These are phyloP conservation scores for Dermatemys mawii DNA, from an alignment of 2,113 vertebrate genomes.

Conservation along the genomic window DNA sequence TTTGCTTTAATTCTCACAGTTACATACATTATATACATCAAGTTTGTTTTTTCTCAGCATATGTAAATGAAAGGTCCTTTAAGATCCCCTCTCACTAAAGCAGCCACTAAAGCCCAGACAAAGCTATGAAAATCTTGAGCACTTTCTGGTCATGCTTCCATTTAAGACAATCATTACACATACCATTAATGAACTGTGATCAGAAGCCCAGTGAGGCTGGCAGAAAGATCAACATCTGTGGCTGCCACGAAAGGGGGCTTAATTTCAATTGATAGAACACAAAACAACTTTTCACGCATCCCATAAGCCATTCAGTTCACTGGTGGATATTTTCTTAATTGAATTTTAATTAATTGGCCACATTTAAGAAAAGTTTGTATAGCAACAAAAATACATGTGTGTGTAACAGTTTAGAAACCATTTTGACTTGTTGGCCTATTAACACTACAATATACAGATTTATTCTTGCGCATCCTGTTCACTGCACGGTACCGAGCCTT, in stretches of 20 bases:
- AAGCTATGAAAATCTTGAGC: neutral
- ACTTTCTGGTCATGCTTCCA: neutral
- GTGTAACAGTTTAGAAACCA: neutral
- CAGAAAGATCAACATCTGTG: neutral
- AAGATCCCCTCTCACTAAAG: neutral
- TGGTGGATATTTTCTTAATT: neutral
- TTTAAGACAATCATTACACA: neutral
- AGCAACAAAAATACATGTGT: neutral
- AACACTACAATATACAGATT: neutral
- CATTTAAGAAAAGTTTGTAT: neutral
- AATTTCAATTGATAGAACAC: neutral
- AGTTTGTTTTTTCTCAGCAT: neutral
- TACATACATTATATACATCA: neutral
- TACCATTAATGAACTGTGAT: neutral
- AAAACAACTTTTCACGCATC: neutral
- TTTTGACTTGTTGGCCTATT: neutral
- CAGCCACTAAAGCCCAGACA: neutral
- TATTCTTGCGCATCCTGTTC: neutral
- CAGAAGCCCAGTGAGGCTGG: neutral
- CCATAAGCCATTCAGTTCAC: neutral
- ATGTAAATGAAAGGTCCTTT: neutral
- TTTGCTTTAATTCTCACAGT: neutral
- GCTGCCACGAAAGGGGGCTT: neutral
- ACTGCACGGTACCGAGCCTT: neutral
- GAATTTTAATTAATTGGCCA: neutral